Evolutionary conservation across 2,888 invertebrate species (phyloP).

Genomic region (Leptinotarsa haldemani): DNA sequence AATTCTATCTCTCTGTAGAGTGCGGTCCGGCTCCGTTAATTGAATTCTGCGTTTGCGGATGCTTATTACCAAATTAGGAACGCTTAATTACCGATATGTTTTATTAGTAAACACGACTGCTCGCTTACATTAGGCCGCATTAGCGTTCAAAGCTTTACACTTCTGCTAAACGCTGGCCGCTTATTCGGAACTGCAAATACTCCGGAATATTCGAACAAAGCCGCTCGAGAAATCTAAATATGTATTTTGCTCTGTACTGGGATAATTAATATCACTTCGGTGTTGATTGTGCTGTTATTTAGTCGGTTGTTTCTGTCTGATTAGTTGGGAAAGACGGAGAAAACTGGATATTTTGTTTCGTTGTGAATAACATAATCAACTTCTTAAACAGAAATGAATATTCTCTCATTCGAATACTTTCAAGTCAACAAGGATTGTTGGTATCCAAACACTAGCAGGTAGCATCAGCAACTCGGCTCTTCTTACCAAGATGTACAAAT

Average conservation of each 20-base stretch:
- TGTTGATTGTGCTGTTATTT: constrained; percentile 42
- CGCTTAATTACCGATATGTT: constrained; percentile 67
- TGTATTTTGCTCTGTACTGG: constrained; percentile 43
- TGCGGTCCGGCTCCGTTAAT: constrained; percentile 55
- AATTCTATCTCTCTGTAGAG: not conserved
- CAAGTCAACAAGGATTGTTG: too few species aligned
- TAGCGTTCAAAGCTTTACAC: constrained; percentile 59
- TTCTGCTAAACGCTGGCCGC: constrained; percentile 32
- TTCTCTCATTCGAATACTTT: too few species aligned
- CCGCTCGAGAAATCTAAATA: constrained; percentile 48
- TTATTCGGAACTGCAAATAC: constrained; percentile 33
- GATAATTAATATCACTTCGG: constrained; percentile 45
- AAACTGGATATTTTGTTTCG: too few species aligned
- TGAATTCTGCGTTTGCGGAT: constrained; percentile 67
- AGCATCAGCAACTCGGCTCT: too few species aligned
- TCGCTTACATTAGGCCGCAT: constrained; percentile 64
- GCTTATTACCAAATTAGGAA: constrained; percentile 67
- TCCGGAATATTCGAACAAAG: constrained; percentile 34
- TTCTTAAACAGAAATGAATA: too few species aligned
- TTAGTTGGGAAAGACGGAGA: not conserved
- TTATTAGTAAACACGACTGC: constrained; percentile 66
- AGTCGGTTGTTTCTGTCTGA: constrained; percentile 32
- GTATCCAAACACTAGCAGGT: too few species aligned
- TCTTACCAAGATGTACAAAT: too few species aligned
- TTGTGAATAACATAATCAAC: too few species aligned